Evolutionary conservation across 1,140 invertebrate genomes (phyloP).

Genomic region (Trichomalopsis sarcophagae): DNA sequence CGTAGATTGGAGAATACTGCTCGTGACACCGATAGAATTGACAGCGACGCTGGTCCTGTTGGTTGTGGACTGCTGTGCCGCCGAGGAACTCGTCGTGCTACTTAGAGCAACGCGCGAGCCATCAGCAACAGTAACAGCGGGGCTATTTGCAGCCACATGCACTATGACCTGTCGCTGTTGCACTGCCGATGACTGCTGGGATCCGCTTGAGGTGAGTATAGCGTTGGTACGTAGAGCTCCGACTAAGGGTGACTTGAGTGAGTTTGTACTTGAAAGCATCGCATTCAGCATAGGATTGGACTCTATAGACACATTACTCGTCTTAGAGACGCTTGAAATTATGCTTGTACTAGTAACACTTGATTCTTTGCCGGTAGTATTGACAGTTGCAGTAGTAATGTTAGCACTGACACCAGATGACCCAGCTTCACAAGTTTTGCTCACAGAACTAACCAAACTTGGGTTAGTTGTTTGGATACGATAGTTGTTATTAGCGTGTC

Average conservation of each 20-base stretch:
- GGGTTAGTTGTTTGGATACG: slow-evolving; percentile 41
- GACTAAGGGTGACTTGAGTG: slow-evolving; percentile 67
- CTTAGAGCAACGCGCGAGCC: slow-evolving; percentile 59
- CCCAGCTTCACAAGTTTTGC: neutral
- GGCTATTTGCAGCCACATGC: slow-evolving; percentile 66
- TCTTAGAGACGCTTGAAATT: neutral
- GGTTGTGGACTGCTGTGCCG: neutral
- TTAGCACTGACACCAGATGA: neutral
- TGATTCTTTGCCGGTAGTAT: neutral
- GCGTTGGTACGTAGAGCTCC: slow-evolving; percentile 64
- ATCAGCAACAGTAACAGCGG: slow-evolving; percentile 45
- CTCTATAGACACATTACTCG: slow-evolving; percentile 65
- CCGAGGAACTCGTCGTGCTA: slow-evolving; percentile 54
- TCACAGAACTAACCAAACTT: slow-evolving; percentile 3
- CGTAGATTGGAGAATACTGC: slow-evolving; percentile 72
- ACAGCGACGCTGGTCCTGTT: slow-evolving; percentile 62
- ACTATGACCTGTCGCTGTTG: slow-evolving; percentile 47
- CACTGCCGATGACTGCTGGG: slow-evolving; percentile 6
- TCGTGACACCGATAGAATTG: slow-evolving; percentile 64
- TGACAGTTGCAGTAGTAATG: neutral
- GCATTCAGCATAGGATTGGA: slow-evolving; percentile 73
- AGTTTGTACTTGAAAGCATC: slow-evolving; percentile 68
- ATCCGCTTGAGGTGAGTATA: slow-evolving; percentile 65
- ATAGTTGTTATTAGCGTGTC: neutral
- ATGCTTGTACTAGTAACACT: neutral